phyloP scores from a whole-genome alignment of 2,113 vertebrate species.

The Aramus guarauna region DNA sequence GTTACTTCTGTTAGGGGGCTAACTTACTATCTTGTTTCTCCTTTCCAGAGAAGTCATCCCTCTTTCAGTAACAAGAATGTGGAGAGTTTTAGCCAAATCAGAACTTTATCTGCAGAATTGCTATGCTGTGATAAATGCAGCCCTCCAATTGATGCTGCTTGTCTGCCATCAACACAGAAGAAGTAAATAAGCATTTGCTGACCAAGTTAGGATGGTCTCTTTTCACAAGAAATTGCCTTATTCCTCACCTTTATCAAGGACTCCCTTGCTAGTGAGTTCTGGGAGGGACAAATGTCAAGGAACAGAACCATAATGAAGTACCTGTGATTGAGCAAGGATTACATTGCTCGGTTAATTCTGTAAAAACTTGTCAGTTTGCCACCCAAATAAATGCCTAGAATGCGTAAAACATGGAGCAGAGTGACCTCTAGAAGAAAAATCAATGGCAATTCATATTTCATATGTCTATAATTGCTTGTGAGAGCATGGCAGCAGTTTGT shows the following conservation, averaged over 20 bases:
- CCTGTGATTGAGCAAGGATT: constrained; percentile 69
- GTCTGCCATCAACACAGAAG: constrained; percentile 73
- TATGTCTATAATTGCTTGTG: constrained; percentile 85
- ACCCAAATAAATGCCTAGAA: constrained; percentile 83
- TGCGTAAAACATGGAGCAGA: constrained; percentile 75
- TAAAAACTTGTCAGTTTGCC: constrained; percentile 77
- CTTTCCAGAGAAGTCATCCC: not conserved
- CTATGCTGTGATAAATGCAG: constrained; percentile 58
- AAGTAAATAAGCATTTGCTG: constrained; percentile 76
- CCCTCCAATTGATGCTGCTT: constrained; percentile 65
- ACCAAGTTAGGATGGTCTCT: constrained; percentile 58
- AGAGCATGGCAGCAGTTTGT: constrained; percentile 74
- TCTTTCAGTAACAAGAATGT: not conserved
- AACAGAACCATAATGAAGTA: constrained; percentile 76
- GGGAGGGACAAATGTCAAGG: constrained; percentile 71
- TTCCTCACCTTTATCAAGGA: constrained; percentile 66
- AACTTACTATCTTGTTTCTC: not conserved
- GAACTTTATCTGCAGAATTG: constrained; percentile 2
- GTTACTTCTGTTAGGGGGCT: not conserved
- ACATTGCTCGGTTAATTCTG: constrained; percentile 68
- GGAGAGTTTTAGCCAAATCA: not conserved
- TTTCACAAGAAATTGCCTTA: constrained; percentile 68
- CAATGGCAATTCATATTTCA: constrained; percentile 91
- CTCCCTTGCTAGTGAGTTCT: constrained; percentile 61
- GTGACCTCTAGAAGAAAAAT: constrained; percentile 83